phyloP scores from a whole-genome alignment of 2,113 vertebrate species.

The Panthera uncia region DNA sequence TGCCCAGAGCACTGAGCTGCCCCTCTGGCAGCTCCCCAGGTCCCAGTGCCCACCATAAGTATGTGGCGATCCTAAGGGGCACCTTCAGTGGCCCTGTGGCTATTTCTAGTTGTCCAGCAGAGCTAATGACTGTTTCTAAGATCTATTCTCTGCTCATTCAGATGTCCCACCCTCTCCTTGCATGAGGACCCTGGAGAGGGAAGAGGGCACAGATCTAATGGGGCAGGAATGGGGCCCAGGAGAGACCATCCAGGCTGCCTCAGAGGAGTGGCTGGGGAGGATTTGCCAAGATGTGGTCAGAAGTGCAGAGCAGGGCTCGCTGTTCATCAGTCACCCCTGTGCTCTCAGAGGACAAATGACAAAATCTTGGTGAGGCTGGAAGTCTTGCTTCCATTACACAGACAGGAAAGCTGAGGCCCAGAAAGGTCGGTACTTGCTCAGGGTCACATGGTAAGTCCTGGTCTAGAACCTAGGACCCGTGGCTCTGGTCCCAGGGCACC shows the following conservation, averaged over 20 bases:
- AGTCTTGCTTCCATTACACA: constrained; percentile 50
- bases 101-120: not conserved
- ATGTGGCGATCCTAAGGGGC: not conserved
- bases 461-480: constrained; percentile 34
- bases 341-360: constrained; percentile 30
- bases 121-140: not conserved
- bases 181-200: not conserved
- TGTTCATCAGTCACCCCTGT: not conserved
- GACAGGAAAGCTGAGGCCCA: constrained; percentile 32
- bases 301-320: not conserved
- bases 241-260: not conserved
- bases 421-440: not conserved
- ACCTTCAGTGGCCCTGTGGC: not conserved
- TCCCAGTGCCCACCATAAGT: not conserved
- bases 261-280: not conserved
- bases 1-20: not conserved
- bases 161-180: not conserved
- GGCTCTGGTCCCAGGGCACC: constrained; percentile 45
- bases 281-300: not conserved
- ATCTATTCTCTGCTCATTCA: not conserved
- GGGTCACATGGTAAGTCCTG: not conserved
- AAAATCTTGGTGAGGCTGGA: constrained; percentile 34
- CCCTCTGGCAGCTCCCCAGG: not conserved
- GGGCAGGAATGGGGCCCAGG: not conserved
- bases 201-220: not conserved